A percentile compares a stretch with the other conserved stretches of the same genome.
These are phyloP conservation scores for Dilophus febrilis DNA, from an alignment of 2,888 invertebrate genomes.

Conservation along the genomic window DNA sequence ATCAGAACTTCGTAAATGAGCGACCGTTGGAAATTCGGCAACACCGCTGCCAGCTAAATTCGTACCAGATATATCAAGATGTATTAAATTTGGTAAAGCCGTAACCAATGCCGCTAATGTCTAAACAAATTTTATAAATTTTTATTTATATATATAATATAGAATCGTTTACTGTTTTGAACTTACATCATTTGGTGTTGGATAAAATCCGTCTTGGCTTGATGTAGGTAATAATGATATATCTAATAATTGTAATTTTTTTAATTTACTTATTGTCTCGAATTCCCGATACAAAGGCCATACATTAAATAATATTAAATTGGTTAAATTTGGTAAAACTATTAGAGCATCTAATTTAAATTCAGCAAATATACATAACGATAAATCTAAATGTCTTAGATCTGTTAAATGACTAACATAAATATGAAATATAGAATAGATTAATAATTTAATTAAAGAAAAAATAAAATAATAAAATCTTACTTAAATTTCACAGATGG, in stretches of 20 bases:
- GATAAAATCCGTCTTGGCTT: slow-evolving; percentile 52
- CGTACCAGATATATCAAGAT: slow-evolving; percentile 89
- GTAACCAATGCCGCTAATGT: slow-evolving; percentile 50
- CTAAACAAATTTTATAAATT: too few species aligned
- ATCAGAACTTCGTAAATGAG: slow-evolving; percentile 38
- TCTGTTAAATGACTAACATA: slow-evolving; percentile 23
- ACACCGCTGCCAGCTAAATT: slow-evolving; percentile 81
- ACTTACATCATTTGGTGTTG: slow-evolving; percentile 48
- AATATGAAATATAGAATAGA: neutral
- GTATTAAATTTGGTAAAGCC: slow-evolving; percentile 55
- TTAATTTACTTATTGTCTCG: slow-evolving; percentile 41
- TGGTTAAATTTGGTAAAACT: slow-evolving; percentile 47
- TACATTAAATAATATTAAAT: slow-evolving; percentile 69
- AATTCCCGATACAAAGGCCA: slow-evolving; percentile 34
- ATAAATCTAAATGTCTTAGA: slow-evolving; percentile 26
- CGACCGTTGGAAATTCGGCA: slow-evolving; percentile 34
- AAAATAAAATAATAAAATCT: slow-evolving; percentile 31
- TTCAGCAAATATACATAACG: slow-evolving; percentile 27
- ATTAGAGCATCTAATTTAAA: slow-evolving; percentile 31
- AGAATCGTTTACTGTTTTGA: too few species aligned
- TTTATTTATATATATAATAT: too few species aligned
- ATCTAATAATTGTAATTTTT: slow-evolving; percentile 55
- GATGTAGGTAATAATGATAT: slow-evolving; percentile 55
- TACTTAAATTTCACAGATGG: slow-evolving; percentile 21
- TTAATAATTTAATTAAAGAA: slow-evolving; percentile 24